phyloP scores from a whole-genome alignment of 2,797 vertebrate genomes.

The Ctenochaetus hawaiiensis region DNA sequence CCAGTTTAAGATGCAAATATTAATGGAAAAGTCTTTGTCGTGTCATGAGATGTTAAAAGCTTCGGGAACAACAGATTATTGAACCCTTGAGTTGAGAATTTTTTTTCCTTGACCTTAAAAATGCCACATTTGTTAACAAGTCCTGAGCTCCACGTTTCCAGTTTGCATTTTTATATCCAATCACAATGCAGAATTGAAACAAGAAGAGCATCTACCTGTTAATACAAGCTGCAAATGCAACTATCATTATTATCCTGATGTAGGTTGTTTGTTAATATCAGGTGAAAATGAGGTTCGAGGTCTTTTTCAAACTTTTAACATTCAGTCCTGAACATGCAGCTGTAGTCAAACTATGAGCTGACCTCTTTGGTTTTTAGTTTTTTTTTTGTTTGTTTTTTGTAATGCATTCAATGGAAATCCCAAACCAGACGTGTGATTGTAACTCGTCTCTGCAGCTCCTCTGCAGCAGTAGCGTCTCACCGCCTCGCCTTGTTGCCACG shows the following conservation, averaged over 20 bases:
- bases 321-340: constrained; percentile 33
- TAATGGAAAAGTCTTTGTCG: not conserved
- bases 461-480: constrained; percentile 64
- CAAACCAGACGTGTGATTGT: constrained; percentile 76
- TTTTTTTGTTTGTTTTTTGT: not conserved
- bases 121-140: not conserved
- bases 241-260: not conserved
- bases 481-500: constrained; percentile 64
- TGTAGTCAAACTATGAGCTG: constrained; percentile 37
- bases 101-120: not conserved
- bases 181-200: not conserved
- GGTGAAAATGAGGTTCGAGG: constrained; percentile 10
- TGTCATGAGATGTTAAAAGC: constrained; percentile 1
- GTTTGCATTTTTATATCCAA: not conserved
- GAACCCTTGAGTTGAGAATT: too few relatives aligned
- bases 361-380: not conserved
- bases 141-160: not conserved
- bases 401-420: constrained; percentile 21
- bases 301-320: not conserved
- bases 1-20: not conserved
- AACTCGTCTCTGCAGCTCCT: constrained; percentile 53
- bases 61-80: not conserved
- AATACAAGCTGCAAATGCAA: not conserved
- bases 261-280: not conserved
- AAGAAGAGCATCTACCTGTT: not conserved